phyloP scores from a whole-genome alignment of 1,140 invertebrate genomes.

The Propsilocerus akamusi region DNA sequence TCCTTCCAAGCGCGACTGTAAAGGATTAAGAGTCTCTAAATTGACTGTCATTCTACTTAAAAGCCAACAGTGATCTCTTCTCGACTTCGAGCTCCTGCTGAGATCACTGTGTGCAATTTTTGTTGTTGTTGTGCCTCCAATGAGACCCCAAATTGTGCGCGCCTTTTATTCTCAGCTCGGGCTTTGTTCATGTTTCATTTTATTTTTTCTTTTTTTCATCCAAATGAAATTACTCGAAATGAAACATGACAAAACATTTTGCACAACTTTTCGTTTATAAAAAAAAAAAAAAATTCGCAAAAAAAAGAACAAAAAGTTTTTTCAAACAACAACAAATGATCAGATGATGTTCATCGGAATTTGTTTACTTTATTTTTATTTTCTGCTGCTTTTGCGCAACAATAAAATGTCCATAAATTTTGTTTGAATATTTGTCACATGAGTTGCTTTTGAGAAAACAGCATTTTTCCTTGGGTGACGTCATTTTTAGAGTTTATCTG shows the following conservation, averaged over 20 bases:
- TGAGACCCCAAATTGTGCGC: neutral
- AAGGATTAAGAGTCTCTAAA: neutral
- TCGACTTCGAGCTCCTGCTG: neutral
- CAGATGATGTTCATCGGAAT: neutral
- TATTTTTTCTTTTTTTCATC: neutral
- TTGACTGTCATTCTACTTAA: too few species aligned
- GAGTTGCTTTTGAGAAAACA: too few species aligned
- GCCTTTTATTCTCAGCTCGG: neutral
- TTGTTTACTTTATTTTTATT: conserved; percentile 3
- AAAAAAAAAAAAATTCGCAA: neutral
- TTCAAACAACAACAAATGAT: neutral
- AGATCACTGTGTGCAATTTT: neutral
- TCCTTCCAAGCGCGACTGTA: neutral
- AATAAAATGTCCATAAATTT: neutral
- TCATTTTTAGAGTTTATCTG: too few species aligned
- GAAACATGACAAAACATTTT: too few species aligned
- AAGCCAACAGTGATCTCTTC: too few species aligned
- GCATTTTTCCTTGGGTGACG: too few species aligned
- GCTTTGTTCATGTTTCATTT: neutral
- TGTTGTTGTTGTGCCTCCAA: neutral
- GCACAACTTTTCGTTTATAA: neutral
- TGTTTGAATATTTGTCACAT: too few species aligned
- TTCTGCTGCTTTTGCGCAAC: neutral
- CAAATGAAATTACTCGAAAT: neutral
- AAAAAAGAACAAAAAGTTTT: neutral